Conservation (phyloP, 2,797 vertebrate genomes). For the Phalloptychus januarius region DNA sequence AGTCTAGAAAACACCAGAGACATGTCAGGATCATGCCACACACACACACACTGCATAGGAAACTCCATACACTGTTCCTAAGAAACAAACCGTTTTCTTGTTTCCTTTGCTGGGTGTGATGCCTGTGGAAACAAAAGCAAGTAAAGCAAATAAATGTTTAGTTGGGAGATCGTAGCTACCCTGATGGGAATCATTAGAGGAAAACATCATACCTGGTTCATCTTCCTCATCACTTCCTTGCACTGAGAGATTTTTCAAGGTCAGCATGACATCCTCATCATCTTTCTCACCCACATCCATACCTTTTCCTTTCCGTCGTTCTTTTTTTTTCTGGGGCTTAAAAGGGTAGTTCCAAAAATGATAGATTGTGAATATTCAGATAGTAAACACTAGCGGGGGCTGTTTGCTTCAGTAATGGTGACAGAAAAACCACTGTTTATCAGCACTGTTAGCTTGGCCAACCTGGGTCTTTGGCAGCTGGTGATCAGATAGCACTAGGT, state of each 20-base stretch:
- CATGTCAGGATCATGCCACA: neutral
- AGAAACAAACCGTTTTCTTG: conserved; percentile 78
- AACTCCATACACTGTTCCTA: neutral
- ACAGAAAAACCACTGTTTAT: neutral
- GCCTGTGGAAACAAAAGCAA: conserved; percentile 59
- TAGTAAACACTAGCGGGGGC: neutral
- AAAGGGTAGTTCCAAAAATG: neutral
- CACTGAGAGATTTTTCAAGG: conserved; percentile 86
- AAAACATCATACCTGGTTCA: conserved; percentile 67
- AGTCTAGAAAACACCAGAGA: conserved; percentile 69
- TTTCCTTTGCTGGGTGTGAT: conserved; percentile 64
- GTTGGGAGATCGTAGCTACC: neutral
- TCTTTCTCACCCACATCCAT: conserved; percentile 73
- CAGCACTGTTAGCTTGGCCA: neutral
- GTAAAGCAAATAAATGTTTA: neutral
- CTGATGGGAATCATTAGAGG: rapidly evolving
- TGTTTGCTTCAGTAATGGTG: no score
- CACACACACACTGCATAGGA: no score
- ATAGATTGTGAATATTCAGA: neutral
- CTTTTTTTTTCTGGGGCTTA: conserved; percentile 86
- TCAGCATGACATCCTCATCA: conserved; percentile 83
- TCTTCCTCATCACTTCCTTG: conserved; percentile 87
- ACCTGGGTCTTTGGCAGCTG: neutral
- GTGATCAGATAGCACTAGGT: neutral
- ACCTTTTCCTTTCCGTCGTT: conserved; percentile 81